Conservation (phyloP, 2,113 vertebrate genomes). For the Phaethon lepturus region DNA sequence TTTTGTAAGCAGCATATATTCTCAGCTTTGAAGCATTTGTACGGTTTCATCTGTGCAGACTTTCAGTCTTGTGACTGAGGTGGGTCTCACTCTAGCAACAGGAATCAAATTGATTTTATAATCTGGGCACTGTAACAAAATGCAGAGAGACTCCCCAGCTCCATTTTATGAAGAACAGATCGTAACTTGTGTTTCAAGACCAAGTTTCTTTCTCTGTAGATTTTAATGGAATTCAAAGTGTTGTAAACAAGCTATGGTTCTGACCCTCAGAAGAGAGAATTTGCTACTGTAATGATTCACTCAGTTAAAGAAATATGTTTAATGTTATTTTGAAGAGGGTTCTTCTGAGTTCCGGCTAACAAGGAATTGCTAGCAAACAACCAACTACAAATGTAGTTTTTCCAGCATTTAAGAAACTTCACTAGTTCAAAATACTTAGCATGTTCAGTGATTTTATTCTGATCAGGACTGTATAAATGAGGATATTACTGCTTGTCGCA, state of each 20-base stretch:
- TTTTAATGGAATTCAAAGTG: not conserved
- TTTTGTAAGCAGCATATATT: not conserved
- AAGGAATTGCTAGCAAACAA: not conserved
- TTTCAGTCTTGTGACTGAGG: not conserved
- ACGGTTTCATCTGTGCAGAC: not conserved
- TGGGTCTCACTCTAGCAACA: not conserved
- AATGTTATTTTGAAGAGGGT: not conserved
- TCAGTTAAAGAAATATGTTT: not conserved
- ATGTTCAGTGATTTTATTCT: not conserved
- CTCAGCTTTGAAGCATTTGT: not conserved
- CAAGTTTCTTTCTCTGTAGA: not conserved
- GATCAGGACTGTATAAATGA: not conserved
- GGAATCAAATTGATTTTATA: not conserved
- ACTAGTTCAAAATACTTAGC: not conserved
- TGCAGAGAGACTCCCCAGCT: not conserved
- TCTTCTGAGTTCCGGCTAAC: not conserved
- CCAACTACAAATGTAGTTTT: not conserved
- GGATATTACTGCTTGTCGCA: not conserved
- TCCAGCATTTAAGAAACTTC: not conserved
- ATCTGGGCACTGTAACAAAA: not conserved
- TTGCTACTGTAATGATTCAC: not conserved
- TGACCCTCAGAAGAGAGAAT: not conserved
- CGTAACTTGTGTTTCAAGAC: not conserved
- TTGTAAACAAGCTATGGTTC: not conserved
- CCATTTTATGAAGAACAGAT: not conserved